Conservation (phyloP, 2,113 vertebrate genomes). For the Ptilonorhynchus violaceus region DNA sequence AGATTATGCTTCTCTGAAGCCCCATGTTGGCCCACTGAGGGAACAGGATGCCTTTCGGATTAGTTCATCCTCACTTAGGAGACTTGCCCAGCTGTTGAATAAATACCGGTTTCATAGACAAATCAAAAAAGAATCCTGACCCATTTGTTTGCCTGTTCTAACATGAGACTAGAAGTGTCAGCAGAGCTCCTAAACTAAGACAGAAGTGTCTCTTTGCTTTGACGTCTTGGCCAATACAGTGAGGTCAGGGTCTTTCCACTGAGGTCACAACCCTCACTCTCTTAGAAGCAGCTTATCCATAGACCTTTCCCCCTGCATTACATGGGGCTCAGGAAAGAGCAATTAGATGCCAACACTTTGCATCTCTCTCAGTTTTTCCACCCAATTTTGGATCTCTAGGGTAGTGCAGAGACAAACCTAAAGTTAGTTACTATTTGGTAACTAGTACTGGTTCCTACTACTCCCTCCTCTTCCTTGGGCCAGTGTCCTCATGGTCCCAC, state of each 20-base stretch:
- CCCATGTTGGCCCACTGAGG: not conserved
- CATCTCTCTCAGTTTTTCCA: not conserved
- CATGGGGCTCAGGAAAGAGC: not conserved
- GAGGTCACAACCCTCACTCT: not conserved
- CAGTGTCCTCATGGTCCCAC: not conserved
- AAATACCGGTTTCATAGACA: not conserved
- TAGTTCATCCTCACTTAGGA: slow-evolving; percentile 14
- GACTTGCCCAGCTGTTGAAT: not conserved
- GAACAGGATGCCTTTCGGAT: not conserved
- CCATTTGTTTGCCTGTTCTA: not conserved
- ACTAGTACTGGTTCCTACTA: not conserved
- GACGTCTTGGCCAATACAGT: not conserved
- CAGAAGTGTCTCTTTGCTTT: not conserved
- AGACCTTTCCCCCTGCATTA: not conserved
- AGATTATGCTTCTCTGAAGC: not conserved
- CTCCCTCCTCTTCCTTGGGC: not conserved
- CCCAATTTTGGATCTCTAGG: not conserved
- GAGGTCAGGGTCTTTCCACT: not conserved
- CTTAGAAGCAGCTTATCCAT: not conserved
- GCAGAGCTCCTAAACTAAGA: not conserved
- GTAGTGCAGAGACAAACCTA: not conserved
- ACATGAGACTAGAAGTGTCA: not conserved
- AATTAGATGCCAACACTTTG: not conserved
- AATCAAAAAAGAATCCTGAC: not conserved
- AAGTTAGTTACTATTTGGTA: not conserved